Evolutionary conservation across 2,113 vertebrate species (phyloP).

Genomic region (Melanocharis versteri): DNA sequence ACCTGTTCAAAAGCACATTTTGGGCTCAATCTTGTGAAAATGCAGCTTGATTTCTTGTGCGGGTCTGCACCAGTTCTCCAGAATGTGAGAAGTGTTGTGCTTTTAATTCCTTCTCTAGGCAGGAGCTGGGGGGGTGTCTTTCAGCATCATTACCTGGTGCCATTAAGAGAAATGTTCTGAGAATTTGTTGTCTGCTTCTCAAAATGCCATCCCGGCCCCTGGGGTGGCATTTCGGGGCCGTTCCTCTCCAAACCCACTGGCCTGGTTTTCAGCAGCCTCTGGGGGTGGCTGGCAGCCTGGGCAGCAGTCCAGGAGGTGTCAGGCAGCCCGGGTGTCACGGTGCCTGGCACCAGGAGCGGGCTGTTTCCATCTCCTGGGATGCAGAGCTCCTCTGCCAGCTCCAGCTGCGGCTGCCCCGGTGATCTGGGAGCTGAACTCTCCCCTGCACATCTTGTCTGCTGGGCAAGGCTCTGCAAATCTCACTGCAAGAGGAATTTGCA

Average conservation of each 20-base stretch:
- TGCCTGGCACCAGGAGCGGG: neutral
- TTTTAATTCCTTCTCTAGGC: conserved; percentile 3
- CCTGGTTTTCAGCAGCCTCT: neutral
- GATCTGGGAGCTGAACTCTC: rapidly evolving
- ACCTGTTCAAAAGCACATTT: neutral
- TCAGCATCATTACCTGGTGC: conserved; percentile 50
- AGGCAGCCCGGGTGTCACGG: rapidly evolving
- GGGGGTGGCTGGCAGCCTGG: neutral
- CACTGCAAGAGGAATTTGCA: neutral
- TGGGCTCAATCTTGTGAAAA: neutral
- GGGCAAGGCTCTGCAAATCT: neutral
- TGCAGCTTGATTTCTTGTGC: neutral
- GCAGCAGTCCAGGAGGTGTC: neutral
- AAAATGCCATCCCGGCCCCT: neutral
- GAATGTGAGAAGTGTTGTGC: neutral
- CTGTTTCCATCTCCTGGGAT: neutral
- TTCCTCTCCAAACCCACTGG: neutral
- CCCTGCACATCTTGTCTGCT: neutral
- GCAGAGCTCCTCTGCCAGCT: neutral
- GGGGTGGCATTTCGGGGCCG: neutral
- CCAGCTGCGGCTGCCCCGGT: neutral
- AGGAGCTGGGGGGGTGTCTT: conserved; percentile 3
- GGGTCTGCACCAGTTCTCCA: neutral
- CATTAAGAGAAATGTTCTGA: neutral
- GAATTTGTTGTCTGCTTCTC: neutral